A percentile compares a stretch with the other conserved stretches of the same genome.
These are phyloP conservation scores for Lasioglossum lativentre DNA, from an alignment of 2,888 invertebrate species.

Conservation along the genomic window DNA sequence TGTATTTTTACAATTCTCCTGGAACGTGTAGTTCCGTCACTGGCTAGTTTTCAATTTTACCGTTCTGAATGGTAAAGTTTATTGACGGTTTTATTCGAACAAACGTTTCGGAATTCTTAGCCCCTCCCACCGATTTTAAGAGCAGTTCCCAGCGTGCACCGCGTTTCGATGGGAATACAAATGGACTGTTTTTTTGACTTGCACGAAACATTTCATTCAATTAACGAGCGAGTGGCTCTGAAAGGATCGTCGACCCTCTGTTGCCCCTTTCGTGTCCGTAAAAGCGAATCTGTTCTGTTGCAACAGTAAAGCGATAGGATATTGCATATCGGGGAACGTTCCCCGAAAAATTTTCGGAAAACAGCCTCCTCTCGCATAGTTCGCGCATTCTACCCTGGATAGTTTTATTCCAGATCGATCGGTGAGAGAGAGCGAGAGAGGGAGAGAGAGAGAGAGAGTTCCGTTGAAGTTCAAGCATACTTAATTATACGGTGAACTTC, in stretches of 20 bases:
- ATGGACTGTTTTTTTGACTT: not conserved
- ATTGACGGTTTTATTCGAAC: not conserved
- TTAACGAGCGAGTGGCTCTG: constrained; percentile 15
- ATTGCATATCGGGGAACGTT: not conserved
- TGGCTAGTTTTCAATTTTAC: no score
- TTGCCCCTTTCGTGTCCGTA: not conserved
- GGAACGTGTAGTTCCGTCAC: no score
- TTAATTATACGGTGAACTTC: constrained; percentile 26
- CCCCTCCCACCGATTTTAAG: not conserved
- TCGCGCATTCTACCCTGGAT: not conserved
- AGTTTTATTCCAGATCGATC: constrained; percentile 7
- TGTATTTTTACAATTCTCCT: no score
- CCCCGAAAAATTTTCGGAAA: not conserved
- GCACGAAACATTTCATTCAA: constrained; percentile 27
- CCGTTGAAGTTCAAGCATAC: constrained; percentile 21
- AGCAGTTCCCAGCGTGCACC: not conserved
- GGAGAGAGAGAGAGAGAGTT: not conserved
- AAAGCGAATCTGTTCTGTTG: not conserved
- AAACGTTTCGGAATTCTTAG: not conserved
- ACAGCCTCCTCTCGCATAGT: not conserved
- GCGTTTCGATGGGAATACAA: not conserved
- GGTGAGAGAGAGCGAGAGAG: not conserved
- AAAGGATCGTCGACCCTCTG: constrained; percentile 3
- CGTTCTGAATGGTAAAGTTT: no score
- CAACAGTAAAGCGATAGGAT: not conserved